Evolutionary conservation across 2,113 vertebrate genomes (phyloP).

Genomic region (Ivindomyrus marchei): DNA sequence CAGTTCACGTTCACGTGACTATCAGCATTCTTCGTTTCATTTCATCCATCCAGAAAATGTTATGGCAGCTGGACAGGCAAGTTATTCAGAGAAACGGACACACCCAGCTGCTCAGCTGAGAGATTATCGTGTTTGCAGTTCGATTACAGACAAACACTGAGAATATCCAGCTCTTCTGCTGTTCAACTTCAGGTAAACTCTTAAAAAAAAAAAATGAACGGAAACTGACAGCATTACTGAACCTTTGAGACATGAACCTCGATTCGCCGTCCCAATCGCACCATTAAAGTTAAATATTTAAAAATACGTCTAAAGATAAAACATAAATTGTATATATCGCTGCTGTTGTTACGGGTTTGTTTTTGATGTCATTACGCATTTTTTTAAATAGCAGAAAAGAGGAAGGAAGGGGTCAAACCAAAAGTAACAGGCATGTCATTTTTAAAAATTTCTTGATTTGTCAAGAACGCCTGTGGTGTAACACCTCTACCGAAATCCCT

Average conservation of each 20-base stretch:
- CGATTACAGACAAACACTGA: background rate
- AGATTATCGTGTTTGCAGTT: background rate
- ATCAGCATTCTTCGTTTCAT: background rate
- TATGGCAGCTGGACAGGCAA: background rate
- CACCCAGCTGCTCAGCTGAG: background rate
- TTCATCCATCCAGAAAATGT: background rate
- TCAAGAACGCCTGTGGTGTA: background rate
- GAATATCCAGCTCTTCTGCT: background rate
- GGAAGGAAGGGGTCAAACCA: background rate
- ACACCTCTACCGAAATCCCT: background rate
- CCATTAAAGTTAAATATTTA: background rate
- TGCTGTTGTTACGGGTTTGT: background rate
- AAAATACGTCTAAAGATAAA: background rate
- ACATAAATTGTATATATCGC: background rate
- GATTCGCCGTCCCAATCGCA: background rate
- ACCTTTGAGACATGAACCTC: background rate
- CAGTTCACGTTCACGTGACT: background rate
- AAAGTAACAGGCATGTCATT: background rate
- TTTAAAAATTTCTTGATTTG: background rate
- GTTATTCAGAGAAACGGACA: background rate
- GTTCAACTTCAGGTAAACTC: background rate
- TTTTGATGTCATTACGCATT: background rate
- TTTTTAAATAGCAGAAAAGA: background rate
- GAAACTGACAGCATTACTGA: background rate
- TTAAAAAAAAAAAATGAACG: background rate